Evolutionary conservation across 92 coral and sea anemone genomes (phyloP).

Genomic region (Phenganax marumi): DNA sequence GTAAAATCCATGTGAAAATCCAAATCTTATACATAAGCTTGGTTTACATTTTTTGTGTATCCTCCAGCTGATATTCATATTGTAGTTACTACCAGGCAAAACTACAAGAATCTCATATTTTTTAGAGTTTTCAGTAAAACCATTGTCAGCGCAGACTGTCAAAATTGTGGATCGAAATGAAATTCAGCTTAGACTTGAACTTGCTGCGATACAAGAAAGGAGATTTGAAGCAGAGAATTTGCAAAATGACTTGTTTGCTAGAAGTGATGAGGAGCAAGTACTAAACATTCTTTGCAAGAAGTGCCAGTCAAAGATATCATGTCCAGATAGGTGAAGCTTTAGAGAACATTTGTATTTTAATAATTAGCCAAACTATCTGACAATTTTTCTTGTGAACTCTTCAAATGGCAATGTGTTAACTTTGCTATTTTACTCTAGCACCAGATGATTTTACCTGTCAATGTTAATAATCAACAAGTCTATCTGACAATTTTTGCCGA

Average conservation of each 20-base stretch:
- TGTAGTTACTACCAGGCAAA: too few species aligned
- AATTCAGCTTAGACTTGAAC: conserved; percentile 21
- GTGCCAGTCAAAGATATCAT: conserved; percentile 19
- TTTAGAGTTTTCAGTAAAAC: conserved; percentile 13
- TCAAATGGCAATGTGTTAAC: neutral
- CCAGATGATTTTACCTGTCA: neutral
- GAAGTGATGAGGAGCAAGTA: neutral
- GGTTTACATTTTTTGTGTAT: too few species aligned
- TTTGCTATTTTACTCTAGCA: neutral
- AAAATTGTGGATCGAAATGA: conserved; percentile 4
- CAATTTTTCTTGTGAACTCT: neutral
- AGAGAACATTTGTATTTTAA: neutral
- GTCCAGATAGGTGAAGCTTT: conserved; percentile 8
- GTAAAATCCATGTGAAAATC: too few species aligned
- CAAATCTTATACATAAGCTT: too few species aligned
- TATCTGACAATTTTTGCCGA: too few species aligned
- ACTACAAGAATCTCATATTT: too few species aligned
- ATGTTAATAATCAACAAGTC: neutral
- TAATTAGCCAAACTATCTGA: too few species aligned
- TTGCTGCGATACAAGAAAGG: neutral
- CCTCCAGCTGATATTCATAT: too few species aligned
- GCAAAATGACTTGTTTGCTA: neutral
- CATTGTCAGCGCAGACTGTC: conserved; percentile 25
- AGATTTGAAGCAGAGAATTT: neutral
- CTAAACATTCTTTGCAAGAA: conserved; percentile 25